Conservation (phyloP, 92 coral and sea anemone genomes). For the Diadumene lineata region DNA sequence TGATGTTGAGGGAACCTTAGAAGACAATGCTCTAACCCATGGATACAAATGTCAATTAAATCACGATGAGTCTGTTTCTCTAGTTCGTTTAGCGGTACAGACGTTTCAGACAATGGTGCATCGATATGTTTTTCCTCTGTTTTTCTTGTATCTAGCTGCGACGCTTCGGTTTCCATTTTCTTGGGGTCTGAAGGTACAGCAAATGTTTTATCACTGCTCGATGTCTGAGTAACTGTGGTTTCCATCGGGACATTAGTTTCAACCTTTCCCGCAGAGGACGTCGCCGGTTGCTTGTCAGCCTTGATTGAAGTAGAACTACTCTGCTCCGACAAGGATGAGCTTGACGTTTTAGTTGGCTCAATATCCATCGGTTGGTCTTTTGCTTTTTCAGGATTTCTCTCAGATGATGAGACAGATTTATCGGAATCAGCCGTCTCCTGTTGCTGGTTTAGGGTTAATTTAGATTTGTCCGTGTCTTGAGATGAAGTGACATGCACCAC, state of each 20-base stretch:
- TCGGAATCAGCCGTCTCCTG: no score
- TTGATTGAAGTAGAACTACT: no score
- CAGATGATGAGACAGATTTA: no score
- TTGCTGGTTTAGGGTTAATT: no score
- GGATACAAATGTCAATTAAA: slow-evolving; percentile 80
- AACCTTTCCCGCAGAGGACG: not conserved
- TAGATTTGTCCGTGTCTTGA: no score
- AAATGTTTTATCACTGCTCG: not conserved
- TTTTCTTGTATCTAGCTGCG: not conserved
- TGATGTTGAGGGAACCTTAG: slow-evolving; percentile 96
- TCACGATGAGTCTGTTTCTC: slow-evolving; percentile 56
- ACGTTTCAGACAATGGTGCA: not conserved
- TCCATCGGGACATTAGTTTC: not conserved
- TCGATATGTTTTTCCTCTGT: not conserved
- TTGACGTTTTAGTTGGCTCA: no score
- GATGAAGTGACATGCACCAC: no score
- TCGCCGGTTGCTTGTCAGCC: no score
- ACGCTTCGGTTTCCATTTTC: not conserved
- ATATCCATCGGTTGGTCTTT: no score
- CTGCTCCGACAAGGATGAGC: no score
- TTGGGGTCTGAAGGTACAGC: not conserved
- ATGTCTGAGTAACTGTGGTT: not conserved
- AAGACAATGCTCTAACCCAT: slow-evolving; percentile 79
- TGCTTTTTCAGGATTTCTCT: no score
- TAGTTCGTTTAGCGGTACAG: slow-evolving; percentile 55